Percentiles rank a stretch among this genome's conserved stretches.
These are phyloP conservation scores for Coenonympha glycerion DNA, from an alignment of 2,888 invertebrate genomes.

Conservation along the genomic window DNA sequence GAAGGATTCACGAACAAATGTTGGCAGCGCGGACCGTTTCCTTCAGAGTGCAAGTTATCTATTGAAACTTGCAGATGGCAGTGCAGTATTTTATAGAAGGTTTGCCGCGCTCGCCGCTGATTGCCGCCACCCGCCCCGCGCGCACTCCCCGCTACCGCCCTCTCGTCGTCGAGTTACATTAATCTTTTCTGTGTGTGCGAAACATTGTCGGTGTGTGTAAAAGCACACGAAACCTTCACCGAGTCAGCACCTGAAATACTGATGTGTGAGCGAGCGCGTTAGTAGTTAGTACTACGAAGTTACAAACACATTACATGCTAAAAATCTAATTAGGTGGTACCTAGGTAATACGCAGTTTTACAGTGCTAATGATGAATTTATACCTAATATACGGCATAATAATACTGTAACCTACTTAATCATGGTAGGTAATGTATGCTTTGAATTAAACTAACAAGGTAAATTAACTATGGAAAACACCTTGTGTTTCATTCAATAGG, in stretches of 20 bases:
- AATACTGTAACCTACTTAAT: too few relatives aligned
- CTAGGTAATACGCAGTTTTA: too few relatives aligned
- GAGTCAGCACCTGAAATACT: constrained; percentile 30
- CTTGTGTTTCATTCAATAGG: too few relatives aligned
- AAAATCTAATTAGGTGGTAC: too few relatives aligned
- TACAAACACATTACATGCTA: too few relatives aligned
- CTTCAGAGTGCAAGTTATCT: constrained; percentile 70
- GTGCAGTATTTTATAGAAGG: constrained; percentile 70
- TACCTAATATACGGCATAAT: too few relatives aligned
- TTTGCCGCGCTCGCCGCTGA: constrained; percentile 45
- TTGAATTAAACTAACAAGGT: too few relatives aligned
- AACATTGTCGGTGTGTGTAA: constrained; percentile 33
- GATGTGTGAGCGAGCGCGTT: constrained; percentile 8
- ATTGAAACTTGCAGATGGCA: constrained; percentile 76
- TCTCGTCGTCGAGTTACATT: constrained; percentile 29
- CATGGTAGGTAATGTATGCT: too few relatives aligned
- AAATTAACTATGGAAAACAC: too few relatives aligned
- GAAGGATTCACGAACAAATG: constrained; percentile 49
- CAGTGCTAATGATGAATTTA: too few relatives aligned
- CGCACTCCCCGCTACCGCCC: constrained; percentile 29
- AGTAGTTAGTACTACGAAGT: too few relatives aligned
- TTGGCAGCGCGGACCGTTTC: constrained; percentile 65
- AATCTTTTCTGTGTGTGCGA: constrained; percentile 29
- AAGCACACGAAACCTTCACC: constrained; percentile 33
- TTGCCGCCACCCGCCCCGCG: constrained; percentile 35